Base-by-base conservation (phyloP, 2,888 invertebrate species). In the Gastracanthus pulcherrimus region DNA sequence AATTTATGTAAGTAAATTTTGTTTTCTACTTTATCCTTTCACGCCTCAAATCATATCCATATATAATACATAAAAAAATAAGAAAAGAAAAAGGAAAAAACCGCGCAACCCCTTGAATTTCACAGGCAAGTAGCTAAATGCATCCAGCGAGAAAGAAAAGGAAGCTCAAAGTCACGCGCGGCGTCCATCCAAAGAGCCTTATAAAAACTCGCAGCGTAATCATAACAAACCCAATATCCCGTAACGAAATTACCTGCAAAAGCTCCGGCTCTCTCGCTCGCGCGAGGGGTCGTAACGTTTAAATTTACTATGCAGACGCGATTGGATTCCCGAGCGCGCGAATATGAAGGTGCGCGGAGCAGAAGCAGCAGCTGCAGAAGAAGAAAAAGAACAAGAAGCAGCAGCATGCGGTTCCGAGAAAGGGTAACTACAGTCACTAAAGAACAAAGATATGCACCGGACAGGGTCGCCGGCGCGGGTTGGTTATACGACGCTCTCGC, bases 241-340 rank as follows among this genome's bases (percentile, higher is more conserved):
- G 55, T 67, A 41, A 58, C 58, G 64, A 76, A 67, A 69, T 76
- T 67, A 76, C 67, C 29, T 13, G 67, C 58, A 38, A 41, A 76
- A 55, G 74, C 74, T 62, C 74, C 19, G n/a, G n/a, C n/a, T n/a
- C n/a, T n/a, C n/a, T n/a, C n/a, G n/a, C n/a, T n/a, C n/a, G n/a
- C 58, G 16, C 58, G 31, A 58, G 19, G 58, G 9, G 41, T 78
- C 70, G 79, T 79, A 79, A 79, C 41, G 55, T 45, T 31, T 11
- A 79, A 60, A 79, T 79, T 79, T 79, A 79, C 79, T 67, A 45
- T 79, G 74, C 67, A 48, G 67, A 51, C 79, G 79, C 79, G 79
- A 79, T 79, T 79, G 79, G 72, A 79, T 79, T 79, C 13, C 55
- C 71, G 51, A 72, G 19, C 4, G 48, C 4, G 36, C 11, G 29